phyloP scores from a whole-genome alignment of 2,113 vertebrate species.

The Delphinus delphis region DNA sequence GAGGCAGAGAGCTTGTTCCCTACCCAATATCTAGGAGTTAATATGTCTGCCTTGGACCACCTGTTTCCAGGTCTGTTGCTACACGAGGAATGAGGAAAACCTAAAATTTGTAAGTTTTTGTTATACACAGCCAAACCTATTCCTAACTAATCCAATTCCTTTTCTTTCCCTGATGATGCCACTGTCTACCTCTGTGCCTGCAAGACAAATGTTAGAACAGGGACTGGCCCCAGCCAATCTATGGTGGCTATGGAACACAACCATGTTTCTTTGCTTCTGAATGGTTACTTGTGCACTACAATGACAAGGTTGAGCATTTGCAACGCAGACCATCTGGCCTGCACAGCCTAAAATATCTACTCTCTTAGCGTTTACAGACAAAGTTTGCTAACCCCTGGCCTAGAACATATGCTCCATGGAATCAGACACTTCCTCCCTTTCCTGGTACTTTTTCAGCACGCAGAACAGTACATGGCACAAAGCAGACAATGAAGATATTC shows the following conservation, averaged over 20 bases:
- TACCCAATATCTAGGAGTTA: slow-evolving; percentile 83
- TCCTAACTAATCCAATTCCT: neutral
- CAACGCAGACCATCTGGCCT: neutral
- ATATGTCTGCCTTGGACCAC: slow-evolving; percentile 72
- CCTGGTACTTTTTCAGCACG: neutral
- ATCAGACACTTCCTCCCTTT: neutral
- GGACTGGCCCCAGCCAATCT: neutral
- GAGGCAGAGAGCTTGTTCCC: neutral
- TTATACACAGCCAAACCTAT: neutral
- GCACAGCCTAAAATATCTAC: neutral
- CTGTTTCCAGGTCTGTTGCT: neutral
- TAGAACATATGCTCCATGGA: neutral
- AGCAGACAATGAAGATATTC: too few relatives aligned
- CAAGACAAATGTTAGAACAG: neutral
- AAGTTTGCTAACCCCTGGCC: neutral
- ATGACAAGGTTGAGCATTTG: neutral
- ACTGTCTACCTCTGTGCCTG: neutral
- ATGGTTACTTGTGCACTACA: neutral
- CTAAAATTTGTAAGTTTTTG: neutral
- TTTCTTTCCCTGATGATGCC: neutral
- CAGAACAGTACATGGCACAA: too few relatives aligned
- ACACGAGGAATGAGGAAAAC: neutral
- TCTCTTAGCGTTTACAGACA: too few relatives aligned
- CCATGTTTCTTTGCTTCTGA: neutral
- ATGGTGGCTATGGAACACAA: too few relatives aligned